A percentile compares a stretch with the other conserved stretches of the same genome.
Conservation (phyloP, 2,113 vertebrate genomes). For the Orientallactaga bullata region DNA sequence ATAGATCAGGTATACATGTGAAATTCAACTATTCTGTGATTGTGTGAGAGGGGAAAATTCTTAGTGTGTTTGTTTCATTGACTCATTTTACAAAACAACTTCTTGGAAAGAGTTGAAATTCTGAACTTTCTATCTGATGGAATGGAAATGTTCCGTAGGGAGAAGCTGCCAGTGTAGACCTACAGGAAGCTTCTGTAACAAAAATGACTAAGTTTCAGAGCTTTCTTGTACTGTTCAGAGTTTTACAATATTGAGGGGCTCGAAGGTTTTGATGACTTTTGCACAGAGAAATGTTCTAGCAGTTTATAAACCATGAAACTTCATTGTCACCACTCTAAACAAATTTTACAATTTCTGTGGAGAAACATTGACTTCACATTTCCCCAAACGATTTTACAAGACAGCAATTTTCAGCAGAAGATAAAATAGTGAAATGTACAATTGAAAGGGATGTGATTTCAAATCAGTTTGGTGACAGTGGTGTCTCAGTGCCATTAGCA, state of each 20-base stretch:
- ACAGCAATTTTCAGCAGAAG: not conserved
- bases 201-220: slow-evolving; percentile 20
- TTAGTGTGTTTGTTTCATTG: not conserved
- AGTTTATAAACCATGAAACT: not conserved
- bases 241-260: slow-evolving; percentile 27
- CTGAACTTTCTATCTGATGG: slow-evolving; percentile 1
- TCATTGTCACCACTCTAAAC: not conserved
- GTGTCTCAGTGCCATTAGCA: not conserved
- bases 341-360: slow-evolving; percentile 33
- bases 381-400: not conserved
- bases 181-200: slow-evolving; percentile 10
- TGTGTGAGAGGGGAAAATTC: slow-evolving; percentile 20
- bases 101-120: slow-evolving; percentile 38
- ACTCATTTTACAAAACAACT: slow-evolving; percentile 39
- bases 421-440: not conserved
- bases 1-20: not conserved
- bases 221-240: not conserved
- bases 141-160: not conserved
- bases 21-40: not conserved
- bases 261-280: not conserved
- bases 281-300: not conserved
- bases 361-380: not conserved
- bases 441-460: not conserved
- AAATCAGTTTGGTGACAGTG: slow-evolving; percentile 11
- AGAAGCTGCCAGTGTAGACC: not conserved